Conservation (phyloP, 2,797 vertebrate genomes). For the Esox masquinongy region DNA sequence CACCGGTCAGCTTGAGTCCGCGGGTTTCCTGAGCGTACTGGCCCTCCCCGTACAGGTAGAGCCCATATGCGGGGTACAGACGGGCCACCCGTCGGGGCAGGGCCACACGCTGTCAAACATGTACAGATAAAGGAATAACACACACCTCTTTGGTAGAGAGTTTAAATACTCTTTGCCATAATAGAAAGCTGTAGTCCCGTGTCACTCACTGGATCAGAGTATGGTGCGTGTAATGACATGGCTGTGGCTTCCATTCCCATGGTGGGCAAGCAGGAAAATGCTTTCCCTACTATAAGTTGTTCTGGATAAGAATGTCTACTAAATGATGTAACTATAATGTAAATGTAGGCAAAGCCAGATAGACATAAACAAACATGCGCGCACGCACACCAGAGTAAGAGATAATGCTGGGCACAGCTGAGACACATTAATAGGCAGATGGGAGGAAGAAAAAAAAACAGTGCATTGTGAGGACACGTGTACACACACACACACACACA, state of each 20-base stretch:
- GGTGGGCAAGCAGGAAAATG: no score
- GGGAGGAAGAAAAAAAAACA: background rate
- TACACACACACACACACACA: background rate
- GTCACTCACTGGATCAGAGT: no score
- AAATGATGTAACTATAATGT: no score
- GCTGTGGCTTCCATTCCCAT: no score
- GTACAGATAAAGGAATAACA: conserved; percentile 7
- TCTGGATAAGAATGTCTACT: no score
- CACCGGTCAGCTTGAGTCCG: conserved; percentile 84
- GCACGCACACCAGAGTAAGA: background rate
- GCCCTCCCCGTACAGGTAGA: conserved; percentile 96
- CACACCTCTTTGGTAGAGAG: background rate
- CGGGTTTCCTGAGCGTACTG: conserved; percentile 87
- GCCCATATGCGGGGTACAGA: conserved; percentile 88
- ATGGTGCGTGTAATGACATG: no score
- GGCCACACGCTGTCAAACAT: conserved; percentile 80
- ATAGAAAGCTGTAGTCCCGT: no score
- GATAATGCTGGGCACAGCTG: conserved; percentile 32
- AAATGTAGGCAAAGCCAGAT: no score
- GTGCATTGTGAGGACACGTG: background rate
- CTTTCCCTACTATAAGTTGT: no score
- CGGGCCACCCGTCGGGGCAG: conserved; percentile 85
- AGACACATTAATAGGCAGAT: conserved; percentile 47
- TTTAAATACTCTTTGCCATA: background rate
- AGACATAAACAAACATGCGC: background rate